Base-by-base conservation (phyloP, 2,888 invertebrate genomes). In the Heliconius ismenius region DNA sequence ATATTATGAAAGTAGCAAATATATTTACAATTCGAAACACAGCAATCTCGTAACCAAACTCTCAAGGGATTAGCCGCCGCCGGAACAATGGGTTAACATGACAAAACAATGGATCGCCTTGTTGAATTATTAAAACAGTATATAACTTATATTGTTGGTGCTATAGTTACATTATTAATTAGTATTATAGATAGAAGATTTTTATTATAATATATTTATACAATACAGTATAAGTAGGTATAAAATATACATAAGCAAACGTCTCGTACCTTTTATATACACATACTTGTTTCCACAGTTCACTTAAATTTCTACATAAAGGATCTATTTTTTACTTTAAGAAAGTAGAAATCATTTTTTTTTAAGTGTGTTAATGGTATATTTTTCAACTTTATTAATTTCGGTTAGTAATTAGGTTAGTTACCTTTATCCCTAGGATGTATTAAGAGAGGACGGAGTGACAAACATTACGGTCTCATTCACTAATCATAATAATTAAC, bases 51-150 rank as follows among this genome's bases (percentile, higher is more conserved):
- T 62, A 62, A 62, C 73, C 73, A 73, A 73, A 62, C 62, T 62
- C 76, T 72, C 76, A 43, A 65, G 72, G 72, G 76, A 76, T 65
- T 72, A 70, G 43, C 76, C 70, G 63, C 70, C 75, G 75, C 68
- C 75, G 67, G 75, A 60, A 76, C 76, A 76, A 76, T 76, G 76
- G 76, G 54, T 72, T 65, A 39, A 76, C 72, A 76, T 76, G 76
- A 72, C 76, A 76, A 73, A 64, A 76, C 76, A 76, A 76, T 76
- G 76, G 72, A 65, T 64, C 54, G 72, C 36, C 72, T 65, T 65
- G 72, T 72, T 76, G 63, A 72, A 76, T 76, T 72, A 76, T 73
- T 76, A 65, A 76, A 76, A 76, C 72, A 65, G 36, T 64, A 69
- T 54, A 62, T 49, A 65, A 76, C 63, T 65, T 70, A 58, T 72